phyloP scores from a whole-genome alignment of 2,888 invertebrate genomes.

The Melanostoma mellinum region DNA sequence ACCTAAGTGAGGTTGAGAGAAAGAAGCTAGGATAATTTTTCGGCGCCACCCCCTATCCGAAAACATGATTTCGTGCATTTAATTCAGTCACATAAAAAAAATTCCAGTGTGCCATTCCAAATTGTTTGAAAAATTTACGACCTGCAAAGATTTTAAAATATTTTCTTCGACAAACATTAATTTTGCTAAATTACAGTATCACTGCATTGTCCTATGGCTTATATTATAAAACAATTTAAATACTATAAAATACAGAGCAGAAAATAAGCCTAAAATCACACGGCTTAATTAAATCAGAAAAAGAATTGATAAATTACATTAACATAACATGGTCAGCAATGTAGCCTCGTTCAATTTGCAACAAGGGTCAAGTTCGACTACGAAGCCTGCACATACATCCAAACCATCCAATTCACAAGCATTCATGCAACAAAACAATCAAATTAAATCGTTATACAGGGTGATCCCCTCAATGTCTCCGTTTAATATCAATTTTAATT shows the following conservation, averaged over 20 bases:
- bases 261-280: conserved; percentile 24
- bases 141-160: no score
- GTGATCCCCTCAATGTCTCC: conserved; percentile 39
- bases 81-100: no score
- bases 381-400: conserved; percentile 13
- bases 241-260: background rate
- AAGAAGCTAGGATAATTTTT: no score
- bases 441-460: conserved; percentile 43
- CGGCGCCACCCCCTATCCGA: no score
- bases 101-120: no score
- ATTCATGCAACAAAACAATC: conserved; percentile 51
- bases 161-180: no score
- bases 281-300: background rate
- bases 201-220: no score
- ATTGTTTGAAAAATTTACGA: no score
- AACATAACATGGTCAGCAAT: background rate
- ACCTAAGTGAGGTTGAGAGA: no score
- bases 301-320: conserved; percentile 25
- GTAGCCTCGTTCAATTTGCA: conserved; percentile 32
- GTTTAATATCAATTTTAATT: conserved; percentile 35
- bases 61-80: no score
- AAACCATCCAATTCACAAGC: conserved; percentile 40
- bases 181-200: no score
- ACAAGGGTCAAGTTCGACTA: conserved; percentile 64
- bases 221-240: no score